These are phyloP conservation scores for Heterohyrax brucei DNA, from an alignment of 2,797 vertebrate genomes.

Conservation along the genomic window DNA sequence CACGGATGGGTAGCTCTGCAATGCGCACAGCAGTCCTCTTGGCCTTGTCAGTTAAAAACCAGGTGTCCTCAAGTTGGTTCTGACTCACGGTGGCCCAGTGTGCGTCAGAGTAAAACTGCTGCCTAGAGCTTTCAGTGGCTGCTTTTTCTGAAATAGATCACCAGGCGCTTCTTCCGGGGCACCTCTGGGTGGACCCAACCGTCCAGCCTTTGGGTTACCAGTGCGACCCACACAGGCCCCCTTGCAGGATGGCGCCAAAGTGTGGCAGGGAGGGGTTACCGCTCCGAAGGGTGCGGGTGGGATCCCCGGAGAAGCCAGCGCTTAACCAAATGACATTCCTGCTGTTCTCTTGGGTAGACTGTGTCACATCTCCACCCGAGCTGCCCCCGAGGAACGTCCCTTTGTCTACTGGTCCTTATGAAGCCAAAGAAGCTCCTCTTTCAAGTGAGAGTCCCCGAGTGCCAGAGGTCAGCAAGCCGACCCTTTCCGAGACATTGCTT, in stretches of 20 bases:
- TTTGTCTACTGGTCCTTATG: conserved; percentile 80
- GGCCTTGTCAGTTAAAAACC: not conserved
- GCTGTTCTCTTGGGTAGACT: conserved; percentile 49
- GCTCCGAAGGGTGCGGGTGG: fast-evolving
- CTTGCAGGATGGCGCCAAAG: fast-evolving
- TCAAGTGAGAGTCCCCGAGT: conserved; percentile 83
- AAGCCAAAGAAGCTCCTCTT: conserved; percentile 91
- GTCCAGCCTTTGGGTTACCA: not conserved
- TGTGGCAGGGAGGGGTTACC: fast-evolving
- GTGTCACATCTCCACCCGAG: conserved; percentile 91
- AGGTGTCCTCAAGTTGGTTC: not conserved
- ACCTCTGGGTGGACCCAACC: not conserved
- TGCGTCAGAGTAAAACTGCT: not conserved
- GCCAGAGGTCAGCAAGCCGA: conserved; percentile 89
- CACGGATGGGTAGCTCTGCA: fast-evolving
- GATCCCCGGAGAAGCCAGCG: not conserved
- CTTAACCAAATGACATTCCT: not conserved
- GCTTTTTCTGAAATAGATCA: not conserved
- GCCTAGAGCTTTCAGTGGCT: not conserved
- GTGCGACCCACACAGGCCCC: too few species aligned
- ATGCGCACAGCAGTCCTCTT: fast-evolving
- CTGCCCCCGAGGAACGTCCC: conserved; percentile 95
- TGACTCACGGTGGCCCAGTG: too few species aligned
- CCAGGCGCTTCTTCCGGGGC: not conserved
- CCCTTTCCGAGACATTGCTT: conserved; percentile 93